phyloP scores from a whole-genome alignment of 2,113 vertebrate genomes.

The Mastomys coucha region DNA sequence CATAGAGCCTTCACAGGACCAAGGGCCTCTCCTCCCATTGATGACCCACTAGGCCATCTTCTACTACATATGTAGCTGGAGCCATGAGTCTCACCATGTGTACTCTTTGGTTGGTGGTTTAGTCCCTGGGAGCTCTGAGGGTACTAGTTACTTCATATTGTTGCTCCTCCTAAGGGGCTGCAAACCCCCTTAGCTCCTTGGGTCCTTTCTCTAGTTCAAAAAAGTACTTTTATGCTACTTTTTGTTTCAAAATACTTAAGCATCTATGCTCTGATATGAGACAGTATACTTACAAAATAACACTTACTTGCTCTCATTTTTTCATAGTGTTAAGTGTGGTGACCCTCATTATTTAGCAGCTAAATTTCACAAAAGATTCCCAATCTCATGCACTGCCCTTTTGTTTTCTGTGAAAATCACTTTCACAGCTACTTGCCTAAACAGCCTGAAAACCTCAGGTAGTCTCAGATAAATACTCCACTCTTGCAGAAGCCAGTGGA shows the following conservation, averaged over 20 bases:
- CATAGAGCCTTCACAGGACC: too few relatives aligned
- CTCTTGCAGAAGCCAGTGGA: neutral
- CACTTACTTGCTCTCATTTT: neutral
- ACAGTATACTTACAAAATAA: neutral
- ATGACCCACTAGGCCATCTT: too few relatives aligned
- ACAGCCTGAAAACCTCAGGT: neutral
- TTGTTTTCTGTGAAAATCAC: slow-evolving; percentile 14
- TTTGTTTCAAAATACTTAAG: slow-evolving; percentile 25
- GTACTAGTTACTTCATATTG: too few relatives aligned
- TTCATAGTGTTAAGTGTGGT: neutral
- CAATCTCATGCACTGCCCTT: neutral
- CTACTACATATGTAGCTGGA: too few relatives aligned
- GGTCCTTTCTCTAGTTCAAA: too few relatives aligned
- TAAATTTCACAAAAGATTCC: slow-evolving; percentile 8
- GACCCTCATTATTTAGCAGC: neutral
- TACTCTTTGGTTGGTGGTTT: too few relatives aligned
- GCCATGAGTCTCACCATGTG: too few relatives aligned
- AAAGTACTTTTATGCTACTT: neutral
- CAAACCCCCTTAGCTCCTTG: too few relatives aligned
- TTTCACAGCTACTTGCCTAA: neutral
- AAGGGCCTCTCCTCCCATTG: too few relatives aligned
- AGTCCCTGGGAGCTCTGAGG: too few relatives aligned
- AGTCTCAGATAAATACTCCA: slow-evolving; percentile 29
- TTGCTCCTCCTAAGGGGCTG: too few relatives aligned
- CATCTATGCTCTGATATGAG: neutral